Percentiles rank a stretch among this genome's conserved stretches.
Evolutionary conservation across 1,140 invertebrate species (phyloP).

Genomic region (Olivierus martensii): DNA sequence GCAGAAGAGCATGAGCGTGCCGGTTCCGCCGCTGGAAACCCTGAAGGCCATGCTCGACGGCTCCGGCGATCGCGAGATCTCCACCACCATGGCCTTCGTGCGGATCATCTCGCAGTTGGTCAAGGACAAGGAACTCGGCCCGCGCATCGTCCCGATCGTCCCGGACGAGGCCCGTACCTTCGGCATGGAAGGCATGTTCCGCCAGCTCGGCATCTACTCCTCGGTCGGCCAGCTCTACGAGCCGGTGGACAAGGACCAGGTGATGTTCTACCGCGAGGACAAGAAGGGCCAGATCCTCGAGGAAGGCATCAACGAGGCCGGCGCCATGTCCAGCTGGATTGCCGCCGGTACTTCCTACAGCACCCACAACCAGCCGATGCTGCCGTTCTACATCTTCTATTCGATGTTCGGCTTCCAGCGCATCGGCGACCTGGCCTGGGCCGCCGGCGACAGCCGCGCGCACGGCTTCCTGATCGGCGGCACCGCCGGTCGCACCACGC

Average conservation of each 20-base stretch:
- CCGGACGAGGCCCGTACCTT: constrained; percentile 14
- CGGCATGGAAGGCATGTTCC: constrained; percentile 13
- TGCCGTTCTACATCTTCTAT: constrained; percentile 16
- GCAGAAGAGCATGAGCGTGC: not conserved
- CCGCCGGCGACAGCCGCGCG: constrained; percentile 9
- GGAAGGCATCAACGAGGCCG: constrained; percentile 15
- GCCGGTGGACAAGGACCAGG: constrained; percentile 7
- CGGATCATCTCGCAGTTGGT: constrained; percentile 2
- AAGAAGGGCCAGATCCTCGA: constrained; percentile 9
- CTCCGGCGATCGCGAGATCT: constrained; percentile 6
- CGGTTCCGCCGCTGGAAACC: not conserved
- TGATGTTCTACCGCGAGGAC: constrained; percentile 9
- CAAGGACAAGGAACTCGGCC: constrained; percentile 10
- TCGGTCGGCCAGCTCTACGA: constrained; percentile 5
- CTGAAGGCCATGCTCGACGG: not conserved
- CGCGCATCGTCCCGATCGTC: constrained; percentile 13
- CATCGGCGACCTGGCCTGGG: constrained; percentile 12
- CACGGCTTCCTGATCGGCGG: constrained; percentile 14
- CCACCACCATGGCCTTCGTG: constrained; percentile 11
- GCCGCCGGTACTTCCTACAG: constrained; percentile 9
- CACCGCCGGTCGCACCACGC: constrained; percentile 14
- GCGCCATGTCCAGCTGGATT: constrained; percentile 7
- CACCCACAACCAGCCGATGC: constrained; percentile 1
- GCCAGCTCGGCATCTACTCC: constrained; percentile 9
- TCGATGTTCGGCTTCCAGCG: constrained; percentile 18